Evolutionary conservation across 2,888 invertebrate genomes (phyloP).

Genomic region (Conops quadrifasciatus): DNA sequence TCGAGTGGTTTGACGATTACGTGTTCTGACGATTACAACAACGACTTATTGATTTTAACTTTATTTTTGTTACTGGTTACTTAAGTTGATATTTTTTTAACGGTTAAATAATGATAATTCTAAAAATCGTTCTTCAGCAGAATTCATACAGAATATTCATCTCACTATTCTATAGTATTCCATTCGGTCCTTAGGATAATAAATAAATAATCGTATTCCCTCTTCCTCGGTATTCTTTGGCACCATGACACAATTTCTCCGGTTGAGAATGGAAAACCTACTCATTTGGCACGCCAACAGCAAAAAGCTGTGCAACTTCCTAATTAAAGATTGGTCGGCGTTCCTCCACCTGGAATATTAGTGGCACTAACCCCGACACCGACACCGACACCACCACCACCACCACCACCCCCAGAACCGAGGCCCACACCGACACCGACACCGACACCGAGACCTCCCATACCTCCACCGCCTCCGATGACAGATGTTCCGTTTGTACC

Average conservation of each 20-base stretch:
- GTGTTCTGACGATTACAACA: too few species aligned
- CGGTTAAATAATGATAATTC: conserved; percentile 4
- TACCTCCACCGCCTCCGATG: conserved; percentile 30
- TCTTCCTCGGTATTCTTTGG: conserved; percentile 6
- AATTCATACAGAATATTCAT: too few species aligned
- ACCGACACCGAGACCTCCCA: conserved; percentile 32
- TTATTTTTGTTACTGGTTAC: not conserved
- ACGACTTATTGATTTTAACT: not conserved
- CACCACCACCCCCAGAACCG: conserved; percentile 33
- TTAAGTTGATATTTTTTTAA: conserved; percentile 3
- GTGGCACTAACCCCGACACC: conserved; percentile 30
- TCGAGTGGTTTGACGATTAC: too few species aligned
- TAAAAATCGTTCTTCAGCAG: conserved; percentile 12
- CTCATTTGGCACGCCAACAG: conserved; percentile 40
- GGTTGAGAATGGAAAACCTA: not conserved
- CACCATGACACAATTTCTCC: conserved; percentile 24
- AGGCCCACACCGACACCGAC: conserved; percentile 33
- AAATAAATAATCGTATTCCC: not conserved
- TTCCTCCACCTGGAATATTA: conserved; percentile 34
- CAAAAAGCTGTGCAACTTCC: conserved; percentile 41
- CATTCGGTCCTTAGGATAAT: too few species aligned
- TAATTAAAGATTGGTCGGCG: conserved; percentile 53
- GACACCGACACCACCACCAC: conserved; percentile 36
- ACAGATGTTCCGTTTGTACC: too few species aligned
- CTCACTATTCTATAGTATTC: not conserved